Evolutionary conservation across 2,113 vertebrate genomes (phyloP).

Genomic region (Pollimyrus isidori): DNA sequence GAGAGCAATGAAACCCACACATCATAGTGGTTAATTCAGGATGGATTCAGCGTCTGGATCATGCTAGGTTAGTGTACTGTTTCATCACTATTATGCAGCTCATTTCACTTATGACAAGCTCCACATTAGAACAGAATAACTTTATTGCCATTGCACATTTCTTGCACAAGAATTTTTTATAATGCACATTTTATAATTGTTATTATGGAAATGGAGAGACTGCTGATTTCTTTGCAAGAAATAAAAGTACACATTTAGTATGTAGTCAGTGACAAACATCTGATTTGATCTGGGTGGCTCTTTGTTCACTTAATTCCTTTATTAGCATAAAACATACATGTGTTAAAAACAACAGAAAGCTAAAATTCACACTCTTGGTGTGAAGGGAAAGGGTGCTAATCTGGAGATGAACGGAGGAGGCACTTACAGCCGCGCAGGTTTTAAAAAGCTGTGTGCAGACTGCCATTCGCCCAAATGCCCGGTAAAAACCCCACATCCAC

Average conservation of each 20-base stretch:
- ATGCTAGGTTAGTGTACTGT: neutral
- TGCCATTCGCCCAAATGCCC: neutral
- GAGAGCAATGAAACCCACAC: conserved; percentile 3
- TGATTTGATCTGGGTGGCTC: neutral
- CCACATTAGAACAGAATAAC: neutral
- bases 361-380: neutral
- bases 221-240: neutral
- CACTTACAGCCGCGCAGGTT: neutral
- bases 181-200: neutral
- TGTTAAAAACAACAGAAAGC: neutral
- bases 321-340: neutral
- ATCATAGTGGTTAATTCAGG: neutral
- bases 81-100: neutral
- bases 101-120: neutral
- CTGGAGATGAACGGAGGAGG: neutral
- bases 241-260: neutral
- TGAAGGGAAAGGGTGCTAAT: neutral
- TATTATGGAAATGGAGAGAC: neutral
- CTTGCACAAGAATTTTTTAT: neutral
- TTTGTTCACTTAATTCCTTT: neutral
- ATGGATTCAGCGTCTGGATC: neutral
- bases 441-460: neutral
- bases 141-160: neutral
- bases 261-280: neutral
- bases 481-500: neutral